Evolutionary conservation across 2,797 vertebrate species (phyloP), one percentile per base, ranked within the genome.

Genomic region (Fistularia commersonii): DNA sequence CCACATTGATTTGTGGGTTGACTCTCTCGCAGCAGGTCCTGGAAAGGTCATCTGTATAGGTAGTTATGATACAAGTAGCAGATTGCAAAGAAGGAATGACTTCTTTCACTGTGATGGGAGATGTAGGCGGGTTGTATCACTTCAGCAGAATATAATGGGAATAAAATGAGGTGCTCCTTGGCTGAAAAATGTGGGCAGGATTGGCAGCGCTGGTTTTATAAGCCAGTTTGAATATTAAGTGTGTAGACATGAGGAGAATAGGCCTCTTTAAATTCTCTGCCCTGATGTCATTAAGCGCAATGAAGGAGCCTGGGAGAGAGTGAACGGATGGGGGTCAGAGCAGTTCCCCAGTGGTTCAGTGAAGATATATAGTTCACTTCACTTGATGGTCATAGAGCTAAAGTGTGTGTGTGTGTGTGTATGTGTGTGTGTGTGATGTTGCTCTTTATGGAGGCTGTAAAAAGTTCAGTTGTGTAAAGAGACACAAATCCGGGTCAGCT

Each of bases 401-500:
- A 41, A 64, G 47, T 59, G 8, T 46, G 55, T 67, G 40, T 65
- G 45, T 61, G 48, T 54, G 48, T 59, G 39, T 23, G 23, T 62
- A 44, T 48, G 49, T 12, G 44, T 51, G 31, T 38, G 49, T 61
- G 45, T 58, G 45, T 23, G 32, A 67, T 54, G 64, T 66, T 74
- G 55, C 63, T 68, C 73, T 83, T 81, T 73, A 79, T 72, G 35
- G 65, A 47, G 45, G 68, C 66, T 58, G 48, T 81, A 61, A 83
- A 80, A 82, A 54, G 43, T 76, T 80, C 65, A 60, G 69, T 82
- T 79, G 72, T 64, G 61, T 45, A 52, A 78, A 82, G 70, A 79
- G 66, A 81, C 68, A 73, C 64, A 77, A 77, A 82, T 77, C 66
- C 55, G 38, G 69, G 78, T 79, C 82, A 83, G 64, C 76, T 57